Conservation (phyloP, 2,888 invertebrate species). For the Ommatoiulus sabulosus region DNA sequence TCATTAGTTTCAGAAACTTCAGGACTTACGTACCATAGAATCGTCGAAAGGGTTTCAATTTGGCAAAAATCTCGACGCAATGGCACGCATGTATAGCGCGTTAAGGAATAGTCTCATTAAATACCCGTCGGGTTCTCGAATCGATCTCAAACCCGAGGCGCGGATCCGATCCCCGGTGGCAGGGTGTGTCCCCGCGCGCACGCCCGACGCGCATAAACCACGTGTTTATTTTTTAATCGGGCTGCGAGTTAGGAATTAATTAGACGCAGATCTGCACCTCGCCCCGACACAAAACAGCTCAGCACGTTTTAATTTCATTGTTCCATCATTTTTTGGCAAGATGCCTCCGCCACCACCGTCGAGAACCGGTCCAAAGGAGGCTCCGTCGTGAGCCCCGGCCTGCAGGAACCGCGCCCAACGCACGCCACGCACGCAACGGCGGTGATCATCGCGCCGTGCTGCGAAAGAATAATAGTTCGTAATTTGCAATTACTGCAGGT, state of each 20-base stretch:
- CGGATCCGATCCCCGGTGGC: background rate
- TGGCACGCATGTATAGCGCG: no score
- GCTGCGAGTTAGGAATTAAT: background rate
- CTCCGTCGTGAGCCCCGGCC: no score
- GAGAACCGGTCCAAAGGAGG: no score
- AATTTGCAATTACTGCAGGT: background rate
- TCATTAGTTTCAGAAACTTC: no score
- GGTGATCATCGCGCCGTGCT: background rate
- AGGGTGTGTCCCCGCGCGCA: slow-evolving; percentile 10
- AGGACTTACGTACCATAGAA: no score
- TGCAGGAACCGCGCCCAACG: no score
- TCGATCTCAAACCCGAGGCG: background rate
- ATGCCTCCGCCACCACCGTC: background rate
- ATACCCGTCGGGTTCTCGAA: background rate
- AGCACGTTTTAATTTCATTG: background rate
- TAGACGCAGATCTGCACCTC: background rate
- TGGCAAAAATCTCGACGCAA: no score
- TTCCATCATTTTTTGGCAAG: background rate
- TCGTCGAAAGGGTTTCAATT: no score
- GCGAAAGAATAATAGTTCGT: background rate
- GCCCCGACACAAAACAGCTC: background rate
- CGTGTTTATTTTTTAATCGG: no score
- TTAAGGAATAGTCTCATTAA: no score
- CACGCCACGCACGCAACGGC: no score
- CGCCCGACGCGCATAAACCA: background rate